These are phyloP conservation scores for Cataglyphis cursor DNA, from an alignment of 2,888 invertebrate species.

Conservation along the genomic window DNA sequence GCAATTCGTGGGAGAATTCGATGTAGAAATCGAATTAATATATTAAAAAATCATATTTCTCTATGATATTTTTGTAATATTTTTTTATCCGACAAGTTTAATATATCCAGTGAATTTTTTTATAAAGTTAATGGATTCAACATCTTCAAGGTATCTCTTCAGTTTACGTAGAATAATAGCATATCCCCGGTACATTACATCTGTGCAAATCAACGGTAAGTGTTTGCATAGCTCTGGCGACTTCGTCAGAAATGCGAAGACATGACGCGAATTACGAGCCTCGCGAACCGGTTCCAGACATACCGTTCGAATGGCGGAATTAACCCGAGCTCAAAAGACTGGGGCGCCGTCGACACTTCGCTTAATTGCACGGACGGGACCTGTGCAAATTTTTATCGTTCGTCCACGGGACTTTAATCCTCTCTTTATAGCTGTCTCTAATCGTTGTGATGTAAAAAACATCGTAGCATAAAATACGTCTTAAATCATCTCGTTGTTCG, in stretches of 20 bases:
- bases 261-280: slow-evolving; percentile 66
- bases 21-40: slow-evolving; percentile 1
- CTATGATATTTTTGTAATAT: not conserved
- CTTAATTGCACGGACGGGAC: slow-evolving; percentile 75
- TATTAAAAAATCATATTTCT: not conserved
- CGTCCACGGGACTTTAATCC: slow-evolving; percentile 38
- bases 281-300: slow-evolving; percentile 78
- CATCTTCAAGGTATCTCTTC: slow-evolving; percentile 21
- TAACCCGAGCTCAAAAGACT: slow-evolving; percentile 71
- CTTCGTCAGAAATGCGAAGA: slow-evolving; percentile 73
- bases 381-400: slow-evolving; percentile 64
- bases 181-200: slow-evolving; percentile 32
- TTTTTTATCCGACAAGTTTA: not conserved
- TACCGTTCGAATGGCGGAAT: slow-evolving; percentile 76
- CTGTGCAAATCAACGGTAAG: slow-evolving; percentile 33
- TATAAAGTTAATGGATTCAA: not conserved
- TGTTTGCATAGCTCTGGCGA: slow-evolving; percentile 30
- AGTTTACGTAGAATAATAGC: slow-evolving; percentile 17
- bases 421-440: slow-evolving; percentile 38
- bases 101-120: not conserved
- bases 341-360: slow-evolving; percentile 73
- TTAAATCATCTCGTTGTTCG: not conserved
- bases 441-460: slow-evolving; percentile 23
- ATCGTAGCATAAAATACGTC: slow-evolving; percentile 12
- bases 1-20: not conserved